These are phyloP conservation scores for Gorsachius goisagi DNA, from an alignment of 2,113 vertebrate species.

Conservation along the genomic window DNA sequence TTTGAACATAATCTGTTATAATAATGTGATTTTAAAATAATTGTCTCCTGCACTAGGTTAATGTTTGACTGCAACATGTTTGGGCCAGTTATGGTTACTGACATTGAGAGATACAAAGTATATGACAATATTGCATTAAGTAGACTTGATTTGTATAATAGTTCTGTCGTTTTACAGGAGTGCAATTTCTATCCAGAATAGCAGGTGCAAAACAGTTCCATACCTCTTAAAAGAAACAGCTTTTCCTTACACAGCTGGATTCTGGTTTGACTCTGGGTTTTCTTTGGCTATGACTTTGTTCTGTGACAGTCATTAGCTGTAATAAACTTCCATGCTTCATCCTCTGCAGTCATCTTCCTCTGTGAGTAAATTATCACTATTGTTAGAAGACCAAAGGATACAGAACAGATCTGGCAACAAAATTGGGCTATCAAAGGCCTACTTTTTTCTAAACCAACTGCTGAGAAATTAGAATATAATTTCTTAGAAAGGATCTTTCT, in stretches of 20 bases:
- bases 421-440: not conserved
- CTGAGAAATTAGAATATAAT: not conserved
- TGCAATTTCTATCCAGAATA: not conserved
- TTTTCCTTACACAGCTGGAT: not conserved
- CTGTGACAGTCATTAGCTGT: not conserved
- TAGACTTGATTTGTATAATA: not conserved
- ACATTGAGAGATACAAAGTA: not conserved
- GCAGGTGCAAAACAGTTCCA: not conserved
- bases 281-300: not conserved
- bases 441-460: not conserved
- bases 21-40: not conserved
- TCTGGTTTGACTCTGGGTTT: not conserved
- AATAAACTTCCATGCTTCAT: not conserved
- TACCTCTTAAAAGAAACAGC: not conserved
- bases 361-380: not conserved
- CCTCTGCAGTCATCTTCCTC: not conserved
- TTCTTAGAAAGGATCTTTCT: not conserved
- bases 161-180: not conserved
- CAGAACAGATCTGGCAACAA: not conserved
- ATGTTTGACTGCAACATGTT: not conserved
- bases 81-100: not conserved
- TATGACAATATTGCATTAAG: not conserved
- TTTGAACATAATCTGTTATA: not conserved
- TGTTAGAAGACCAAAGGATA: not conserved
- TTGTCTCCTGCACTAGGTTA: not conserved